Evolutionary conservation across 2,888 invertebrate species (phyloP).

Genomic region (Bembecia ichneumoniformis): DNA sequence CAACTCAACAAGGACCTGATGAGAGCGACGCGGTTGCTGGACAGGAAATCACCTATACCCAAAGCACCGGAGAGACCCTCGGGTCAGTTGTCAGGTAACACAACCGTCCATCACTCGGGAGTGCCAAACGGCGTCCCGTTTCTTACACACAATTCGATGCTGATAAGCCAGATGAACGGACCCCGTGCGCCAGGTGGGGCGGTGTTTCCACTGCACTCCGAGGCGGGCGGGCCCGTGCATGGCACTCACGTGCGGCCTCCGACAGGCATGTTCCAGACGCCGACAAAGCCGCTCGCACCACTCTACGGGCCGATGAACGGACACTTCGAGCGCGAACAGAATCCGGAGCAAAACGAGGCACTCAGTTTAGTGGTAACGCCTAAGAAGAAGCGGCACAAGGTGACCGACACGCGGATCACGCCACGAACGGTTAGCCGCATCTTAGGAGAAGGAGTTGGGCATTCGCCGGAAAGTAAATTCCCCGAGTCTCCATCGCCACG

Average conservation of each 20-base stretch:
- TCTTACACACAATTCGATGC: conserved; percentile 57
- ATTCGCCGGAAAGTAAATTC: conserved; percentile 74
- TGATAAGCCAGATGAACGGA: conserved; percentile 71
- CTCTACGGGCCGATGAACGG: conserved; percentile 78
- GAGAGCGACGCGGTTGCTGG: conserved; percentile 85
- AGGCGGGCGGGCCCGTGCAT: conserved; percentile 66
- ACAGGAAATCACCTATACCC: conserved; percentile 84
- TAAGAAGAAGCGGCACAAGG: conserved; percentile 97
- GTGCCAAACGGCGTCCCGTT: conserved; percentile 62
- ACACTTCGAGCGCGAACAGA: conserved; percentile 75
- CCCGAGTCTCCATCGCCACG: conserved; percentile 81
- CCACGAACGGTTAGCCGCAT: conserved; percentile 91
- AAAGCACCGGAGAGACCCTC: conserved; percentile 78
- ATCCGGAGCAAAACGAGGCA: conserved; percentile 93
- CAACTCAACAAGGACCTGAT: conserved; percentile 88
- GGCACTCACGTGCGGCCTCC: conserved; percentile 72
- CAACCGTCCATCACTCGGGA: conserved; percentile 64
- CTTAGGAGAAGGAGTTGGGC: conserved; percentile 83
- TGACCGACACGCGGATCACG: conserved; percentile 93
- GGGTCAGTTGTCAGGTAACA: conserved; percentile 71
- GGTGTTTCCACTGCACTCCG: conserved; percentile 79
- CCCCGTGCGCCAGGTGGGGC: conserved; percentile 75
- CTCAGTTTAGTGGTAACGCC: conserved; percentile 94
- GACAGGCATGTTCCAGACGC: conserved; percentile 86
- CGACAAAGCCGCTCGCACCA: conserved; percentile 81